These are phyloP conservation scores for Conistra vaccinii DNA, from an alignment of 2,888 invertebrate genomes.

Conservation along the genomic window DNA sequence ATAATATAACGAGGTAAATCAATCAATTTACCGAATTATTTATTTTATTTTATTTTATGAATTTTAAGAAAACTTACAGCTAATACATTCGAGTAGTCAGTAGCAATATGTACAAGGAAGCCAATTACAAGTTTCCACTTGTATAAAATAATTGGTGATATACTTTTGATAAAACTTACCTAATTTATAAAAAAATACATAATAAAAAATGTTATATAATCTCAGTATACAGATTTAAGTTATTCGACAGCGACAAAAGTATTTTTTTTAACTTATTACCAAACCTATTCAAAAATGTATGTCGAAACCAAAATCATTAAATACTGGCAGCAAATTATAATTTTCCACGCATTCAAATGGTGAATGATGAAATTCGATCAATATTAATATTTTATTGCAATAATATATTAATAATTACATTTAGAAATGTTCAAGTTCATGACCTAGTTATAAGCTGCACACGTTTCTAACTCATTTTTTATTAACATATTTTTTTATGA, in stretches of 20 bases:
- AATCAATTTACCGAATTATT: too few relatives aligned
- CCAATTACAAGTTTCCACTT: too few relatives aligned
- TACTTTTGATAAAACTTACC: not conserved
- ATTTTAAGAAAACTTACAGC: too few relatives aligned
- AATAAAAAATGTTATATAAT: too few relatives aligned
- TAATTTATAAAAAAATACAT: too few relatives aligned
- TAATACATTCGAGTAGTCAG: too few relatives aligned
- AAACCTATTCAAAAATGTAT: not conserved
- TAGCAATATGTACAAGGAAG: too few relatives aligned
- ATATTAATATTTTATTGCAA: conserved; percentile 5
- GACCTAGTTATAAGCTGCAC: too few relatives aligned
- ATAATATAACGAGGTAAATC: too few relatives aligned
- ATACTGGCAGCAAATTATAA: not conserved
- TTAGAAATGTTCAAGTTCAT: conserved; percentile 1
- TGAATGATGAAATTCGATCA: conserved; percentile 6
- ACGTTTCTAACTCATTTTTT: not conserved
- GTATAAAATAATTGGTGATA: too few relatives aligned
- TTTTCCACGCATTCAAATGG: not conserved
- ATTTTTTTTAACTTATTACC: not conserved
- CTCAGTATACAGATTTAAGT: not conserved
- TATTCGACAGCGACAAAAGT: not conserved
- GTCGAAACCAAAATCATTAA: not conserved
- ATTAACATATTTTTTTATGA: not conserved
- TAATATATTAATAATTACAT: not conserved
- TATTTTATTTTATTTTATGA: too few relatives aligned